A percentile compares a stretch with the other conserved stretches of the same genome.
phyloP scores from a whole-genome alignment of 2,113 vertebrate genomes.

The Chaetodon auriga region DNA sequence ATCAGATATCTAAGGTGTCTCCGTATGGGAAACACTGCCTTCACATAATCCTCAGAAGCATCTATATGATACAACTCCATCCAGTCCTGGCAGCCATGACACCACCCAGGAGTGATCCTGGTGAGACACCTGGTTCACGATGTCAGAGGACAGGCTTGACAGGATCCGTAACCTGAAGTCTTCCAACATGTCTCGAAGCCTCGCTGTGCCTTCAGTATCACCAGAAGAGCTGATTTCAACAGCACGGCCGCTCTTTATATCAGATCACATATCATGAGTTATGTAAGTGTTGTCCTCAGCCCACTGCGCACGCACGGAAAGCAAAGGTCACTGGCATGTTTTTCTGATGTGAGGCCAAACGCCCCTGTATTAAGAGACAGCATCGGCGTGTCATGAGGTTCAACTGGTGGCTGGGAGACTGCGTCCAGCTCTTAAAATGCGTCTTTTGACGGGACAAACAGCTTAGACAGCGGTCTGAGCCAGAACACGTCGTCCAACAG shows the following conservation, averaged over 20 bases:
- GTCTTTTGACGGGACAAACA: slow-evolving; percentile 1
- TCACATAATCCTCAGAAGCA: slow-evolving; percentile 3
- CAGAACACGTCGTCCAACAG: too few species aligned
- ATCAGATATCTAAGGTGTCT: slow-evolving; percentile 5
- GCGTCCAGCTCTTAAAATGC: not conserved
- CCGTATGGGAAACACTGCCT: not conserved
- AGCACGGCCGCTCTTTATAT: not conserved
- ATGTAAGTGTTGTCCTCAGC: not conserved
- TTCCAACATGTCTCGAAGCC: not conserved
- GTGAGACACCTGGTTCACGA: slow-evolving; percentile 5
- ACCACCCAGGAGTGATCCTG: not conserved
- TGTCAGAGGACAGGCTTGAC: not conserved
- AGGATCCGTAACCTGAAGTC: not conserved
- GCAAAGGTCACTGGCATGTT: not conserved
- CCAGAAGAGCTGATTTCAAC: not conserved
- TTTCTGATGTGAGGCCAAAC: not conserved
- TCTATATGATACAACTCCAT: slow-evolving; percentile 7
- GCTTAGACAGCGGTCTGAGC: not conserved
- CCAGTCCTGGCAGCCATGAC: not conserved
- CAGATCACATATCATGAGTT: not conserved
- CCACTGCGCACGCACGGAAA: not conserved
- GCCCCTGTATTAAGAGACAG: not conserved
- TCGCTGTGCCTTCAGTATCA: not conserved
- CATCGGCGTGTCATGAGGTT: not conserved
- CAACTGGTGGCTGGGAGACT: not conserved